These are phyloP conservation scores for Zeugodacus cucurbitae DNA, from an alignment of 1,140 invertebrate species.

Conservation along the genomic window DNA sequence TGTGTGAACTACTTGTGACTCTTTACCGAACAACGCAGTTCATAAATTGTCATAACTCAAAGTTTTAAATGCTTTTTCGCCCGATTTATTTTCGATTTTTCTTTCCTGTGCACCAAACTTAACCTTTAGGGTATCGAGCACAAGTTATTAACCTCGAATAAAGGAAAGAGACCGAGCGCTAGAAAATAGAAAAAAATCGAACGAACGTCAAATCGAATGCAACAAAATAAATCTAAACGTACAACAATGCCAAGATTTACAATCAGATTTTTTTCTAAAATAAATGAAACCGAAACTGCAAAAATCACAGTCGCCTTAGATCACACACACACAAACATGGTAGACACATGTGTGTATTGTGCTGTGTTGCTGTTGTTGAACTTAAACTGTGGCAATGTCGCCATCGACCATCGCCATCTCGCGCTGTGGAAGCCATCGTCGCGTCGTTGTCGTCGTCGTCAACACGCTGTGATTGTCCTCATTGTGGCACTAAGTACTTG, in stretches of 20 bases:
- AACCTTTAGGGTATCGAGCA: slow-evolving; percentile 25
- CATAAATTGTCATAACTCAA: slow-evolving; percentile 25
- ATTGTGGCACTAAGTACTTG: slow-evolving; percentile 30
- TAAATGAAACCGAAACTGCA: slow-evolving; percentile 35
- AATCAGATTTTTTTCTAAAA: slow-evolving; percentile 28
- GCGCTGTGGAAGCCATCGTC: background rate
- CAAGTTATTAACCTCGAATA: slow-evolving; percentile 26
- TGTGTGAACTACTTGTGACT: background rate
- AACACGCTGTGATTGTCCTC: background rate
- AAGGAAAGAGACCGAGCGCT: background rate
- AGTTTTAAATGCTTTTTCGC: background rate
- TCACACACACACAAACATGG: background rate
- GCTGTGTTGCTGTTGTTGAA: slow-evolving; percentile 5
- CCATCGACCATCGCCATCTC: slow-evolving; percentile 4
- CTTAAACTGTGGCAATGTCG: slow-evolving; percentile 27
- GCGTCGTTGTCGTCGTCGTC: background rate
- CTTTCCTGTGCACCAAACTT: background rate
- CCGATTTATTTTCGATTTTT: background rate
- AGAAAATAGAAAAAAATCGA: too few relatives aligned
- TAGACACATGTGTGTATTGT: background rate
- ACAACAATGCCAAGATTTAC: slow-evolving; percentile 10
- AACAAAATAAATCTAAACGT: slow-evolving; percentile 8
- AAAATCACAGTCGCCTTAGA: background rate
- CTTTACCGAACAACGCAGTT: background rate
- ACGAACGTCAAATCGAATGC: background rate